phyloP scores from a whole-genome alignment of 2,888 invertebrate genomes.

The Morinoia aosen region DNA sequence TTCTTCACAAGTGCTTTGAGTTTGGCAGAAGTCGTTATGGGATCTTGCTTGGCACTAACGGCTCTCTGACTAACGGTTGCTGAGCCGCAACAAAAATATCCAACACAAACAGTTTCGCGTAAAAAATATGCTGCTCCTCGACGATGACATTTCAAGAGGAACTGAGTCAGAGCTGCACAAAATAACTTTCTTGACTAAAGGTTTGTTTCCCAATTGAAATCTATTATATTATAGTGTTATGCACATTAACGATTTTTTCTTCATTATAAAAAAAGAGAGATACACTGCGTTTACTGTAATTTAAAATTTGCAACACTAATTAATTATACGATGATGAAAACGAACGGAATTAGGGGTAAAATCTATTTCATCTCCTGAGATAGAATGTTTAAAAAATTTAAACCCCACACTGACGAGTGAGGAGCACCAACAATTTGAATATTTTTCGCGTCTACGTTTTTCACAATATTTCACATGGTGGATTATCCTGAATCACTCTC shows the following conservation, averaged over 20 bases:
- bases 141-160: background rate
- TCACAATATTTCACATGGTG: background rate
- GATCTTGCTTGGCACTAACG: constrained; percentile 27
- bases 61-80: constrained; percentile 33
- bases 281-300: background rate
- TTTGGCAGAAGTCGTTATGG: constrained; percentile 34
- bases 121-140: background rate
- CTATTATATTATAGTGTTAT: background rate
- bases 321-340: background rate
- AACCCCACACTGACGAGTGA: background rate
- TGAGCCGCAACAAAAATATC: constrained; percentile 21
- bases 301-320: background rate
- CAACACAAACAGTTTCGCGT: constrained; percentile 1
- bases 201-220: background rate
- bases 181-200: background rate
- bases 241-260: background rate
- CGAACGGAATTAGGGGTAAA: background rate
- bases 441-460: background rate
- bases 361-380: background rate
- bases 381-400: background rate
- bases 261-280: background rate
- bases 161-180: background rate
- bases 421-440: background rate
- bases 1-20: constrained; percentile 33
- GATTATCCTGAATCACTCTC: background rate